These are phyloP conservation scores for Ornithoptera alexandrae DNA, from an alignment of 2,888 invertebrate species.

Conservation along the genomic window DNA sequence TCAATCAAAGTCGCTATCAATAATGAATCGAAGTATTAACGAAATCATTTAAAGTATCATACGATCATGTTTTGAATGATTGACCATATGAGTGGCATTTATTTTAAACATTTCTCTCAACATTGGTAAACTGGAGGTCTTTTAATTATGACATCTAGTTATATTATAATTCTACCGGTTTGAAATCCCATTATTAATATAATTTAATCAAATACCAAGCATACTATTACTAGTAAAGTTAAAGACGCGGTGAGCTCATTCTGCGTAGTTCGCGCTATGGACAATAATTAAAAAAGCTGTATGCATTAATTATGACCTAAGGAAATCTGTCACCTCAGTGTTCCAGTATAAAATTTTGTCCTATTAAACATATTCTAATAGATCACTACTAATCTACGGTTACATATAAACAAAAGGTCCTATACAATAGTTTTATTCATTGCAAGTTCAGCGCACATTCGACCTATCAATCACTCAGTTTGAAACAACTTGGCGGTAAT, in stretches of 20 bases:
- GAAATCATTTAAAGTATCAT: slow-evolving; percentile 11
- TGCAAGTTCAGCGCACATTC: slow-evolving; percentile 53
- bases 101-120: neutral
- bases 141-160: neutral
- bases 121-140: neutral
- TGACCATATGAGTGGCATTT: slow-evolving; percentile 14
- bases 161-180: too few relatives aligned
- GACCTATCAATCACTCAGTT: slow-evolving; percentile 69
- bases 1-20: slow-evolving; percentile 10
- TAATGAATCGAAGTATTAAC: slow-evolving; percentile 14
- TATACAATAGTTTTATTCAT: slow-evolving; percentile 55
- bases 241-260: too few relatives aligned
- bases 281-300: too few relatives aligned
- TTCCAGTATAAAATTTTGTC: too few relatives aligned
- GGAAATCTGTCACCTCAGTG: too few relatives aligned
- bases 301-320: too few relatives aligned
- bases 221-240: too few relatives aligned
- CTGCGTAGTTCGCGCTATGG: too few relatives aligned
- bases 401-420: slow-evolving; percentile 30
- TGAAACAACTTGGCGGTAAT: slow-evolving; percentile 64
- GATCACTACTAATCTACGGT: neutral
- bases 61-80: slow-evolving; percentile 20
- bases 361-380: neutral
- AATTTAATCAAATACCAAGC: too few relatives aligned
- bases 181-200: too few relatives aligned